Conservation (phyloP, 2,888 invertebrate species). For the Noctuana brunneofusca region DNA sequence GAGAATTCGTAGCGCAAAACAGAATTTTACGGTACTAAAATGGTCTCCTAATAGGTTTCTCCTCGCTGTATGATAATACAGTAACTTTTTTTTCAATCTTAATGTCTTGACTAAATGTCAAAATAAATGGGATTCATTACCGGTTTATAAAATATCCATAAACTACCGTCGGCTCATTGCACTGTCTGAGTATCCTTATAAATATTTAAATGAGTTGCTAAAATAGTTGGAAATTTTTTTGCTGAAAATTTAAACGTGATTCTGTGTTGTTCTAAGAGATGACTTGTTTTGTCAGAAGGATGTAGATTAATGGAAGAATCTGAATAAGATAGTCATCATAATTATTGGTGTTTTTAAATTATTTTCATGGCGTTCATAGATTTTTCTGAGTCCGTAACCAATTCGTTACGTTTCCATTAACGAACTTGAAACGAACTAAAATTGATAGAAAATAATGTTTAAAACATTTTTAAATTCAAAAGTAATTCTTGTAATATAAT, state of each 20-base stretch:
- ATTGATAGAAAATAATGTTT: too few relatives aligned
- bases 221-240: neutral
- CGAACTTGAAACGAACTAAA: too few relatives aligned
- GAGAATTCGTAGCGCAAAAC: too few relatives aligned
- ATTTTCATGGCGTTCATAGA: too few relatives aligned
- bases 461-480: too few relatives aligned
- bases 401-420: too few relatives aligned
- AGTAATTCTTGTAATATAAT: too few relatives aligned
- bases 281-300: neutral
- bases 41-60: too few relatives aligned
- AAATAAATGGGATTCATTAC: neutral
- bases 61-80: neutral
- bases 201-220: constrained; percentile 15
- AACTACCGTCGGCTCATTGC: constrained; percentile 4
- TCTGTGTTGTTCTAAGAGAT: neutral
- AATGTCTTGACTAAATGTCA: neutral
- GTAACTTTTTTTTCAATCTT: neutral
- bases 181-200: constrained; percentile 17
- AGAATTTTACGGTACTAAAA: too few relatives aligned
- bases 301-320: neutral
- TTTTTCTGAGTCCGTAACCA: too few relatives aligned
- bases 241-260: neutral
- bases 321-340: neutral
- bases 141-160: neutral
- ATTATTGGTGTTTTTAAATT: neutral